These are phyloP conservation scores for Malurus leucopterus DNA, from an alignment of 2,797 vertebrate genomes.

Conservation along the genomic window DNA sequence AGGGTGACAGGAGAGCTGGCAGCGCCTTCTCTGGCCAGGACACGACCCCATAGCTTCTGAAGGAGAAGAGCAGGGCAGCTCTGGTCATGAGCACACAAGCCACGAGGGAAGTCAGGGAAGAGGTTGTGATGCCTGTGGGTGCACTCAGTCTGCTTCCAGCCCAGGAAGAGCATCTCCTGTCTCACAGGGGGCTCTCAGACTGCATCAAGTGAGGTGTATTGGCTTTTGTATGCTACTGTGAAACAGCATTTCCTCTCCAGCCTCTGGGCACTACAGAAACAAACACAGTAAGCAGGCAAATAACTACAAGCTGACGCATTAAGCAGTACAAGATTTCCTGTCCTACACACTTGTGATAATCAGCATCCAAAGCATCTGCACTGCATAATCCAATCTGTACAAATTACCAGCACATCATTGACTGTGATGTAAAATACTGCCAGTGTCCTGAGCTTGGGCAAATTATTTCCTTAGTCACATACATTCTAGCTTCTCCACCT, in stretches of 20 bases:
- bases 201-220: background rate
- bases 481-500: background rate
- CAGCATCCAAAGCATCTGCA: background rate
- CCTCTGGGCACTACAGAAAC: background rate
- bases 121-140: background rate
- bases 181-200: background rate
- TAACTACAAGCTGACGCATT: background rate
- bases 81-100: background rate
- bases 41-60: accelerated
- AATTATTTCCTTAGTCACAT: background rate
- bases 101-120: background rate
- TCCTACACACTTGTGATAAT: background rate
- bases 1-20: background rate
- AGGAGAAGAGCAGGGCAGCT: background rate
- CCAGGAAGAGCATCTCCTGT: background rate
- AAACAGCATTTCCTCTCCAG: background rate
- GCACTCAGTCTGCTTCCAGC: background rate
- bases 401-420: background rate
- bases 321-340: background rate
- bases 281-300: background rate
- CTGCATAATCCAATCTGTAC: background rate
- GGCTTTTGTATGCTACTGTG: background rate
- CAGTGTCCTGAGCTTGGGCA: background rate
- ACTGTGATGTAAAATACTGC: background rate
- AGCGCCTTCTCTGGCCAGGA: background rate